Evolutionary conservation across 2,888 invertebrate genomes (phyloP), one percentile per base, ranked within the genome.

Genomic region (Euphydryas editha): DNA sequence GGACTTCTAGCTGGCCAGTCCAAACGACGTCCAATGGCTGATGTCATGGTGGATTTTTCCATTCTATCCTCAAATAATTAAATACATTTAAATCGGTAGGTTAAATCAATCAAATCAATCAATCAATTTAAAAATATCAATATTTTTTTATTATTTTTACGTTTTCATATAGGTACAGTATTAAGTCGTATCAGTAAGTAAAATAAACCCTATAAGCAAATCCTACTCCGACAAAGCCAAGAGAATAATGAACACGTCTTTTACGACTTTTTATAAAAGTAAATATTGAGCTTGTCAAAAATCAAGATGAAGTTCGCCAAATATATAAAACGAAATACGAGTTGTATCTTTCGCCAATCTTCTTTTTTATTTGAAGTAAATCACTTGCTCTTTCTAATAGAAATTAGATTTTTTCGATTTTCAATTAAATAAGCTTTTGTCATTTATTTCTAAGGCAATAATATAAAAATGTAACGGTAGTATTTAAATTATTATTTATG

Each of bases 311-410:
- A 49, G 21, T 15, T 21, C 6, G 15, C 13, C 21, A 49, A 49
- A 49, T 24, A 49, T 49, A 21, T 2, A n/a, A 49, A 21, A 49
- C 13, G 1, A 51, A 36, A 17, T 36, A 8, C 4, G n/a, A 17
- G 5, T 30, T 17, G 17, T 11, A n/a, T 36, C 36, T 54, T 17
- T 30, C 54, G 17, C 10, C 30, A 54, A 54, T 8, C 17, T 30
- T 54, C 8, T 6, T 30, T 21, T 54, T 54, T 54, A n/a, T 54
- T 54, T 1, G 11, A 54, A n/a, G 36, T 30, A 54, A 36, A 54
- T 17, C 8, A 17, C 17, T 24, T 24, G 11, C 17, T 18, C 30
- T 10, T 17, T 54, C 17, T 17, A 7, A 1, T 17, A 30, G 21
- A 4, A 54, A 54, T 30, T 17, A n/a, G 7, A 30, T 36, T 54